Conservation (phyloP, 2,113 vertebrate genomes). For the Vidua chalybeata region DNA sequence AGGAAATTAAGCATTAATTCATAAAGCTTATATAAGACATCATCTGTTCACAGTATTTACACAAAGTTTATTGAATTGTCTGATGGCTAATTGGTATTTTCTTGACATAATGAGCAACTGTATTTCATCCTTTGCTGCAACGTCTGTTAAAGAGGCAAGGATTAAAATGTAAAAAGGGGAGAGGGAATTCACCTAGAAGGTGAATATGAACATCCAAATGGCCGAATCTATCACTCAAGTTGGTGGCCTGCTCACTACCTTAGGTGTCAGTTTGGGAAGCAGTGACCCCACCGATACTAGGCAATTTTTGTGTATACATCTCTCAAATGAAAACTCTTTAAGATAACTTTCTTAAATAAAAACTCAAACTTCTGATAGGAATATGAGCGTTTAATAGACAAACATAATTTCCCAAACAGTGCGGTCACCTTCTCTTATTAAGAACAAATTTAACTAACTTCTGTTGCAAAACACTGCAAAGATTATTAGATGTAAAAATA, state of each 20-base stretch:
- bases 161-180: neutral
- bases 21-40: constrained; percentile 68
- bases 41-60: constrained; percentile 65
- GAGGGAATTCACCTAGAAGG: neutral
- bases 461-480: neutral
- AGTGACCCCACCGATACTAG: neutral
- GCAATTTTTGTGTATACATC: neutral
- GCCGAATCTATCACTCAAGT: neutral
- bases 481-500: neutral
- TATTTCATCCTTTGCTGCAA: constrained; percentile 47
- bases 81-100: constrained; percentile 72
- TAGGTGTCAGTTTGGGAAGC: neutral
- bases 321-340: neutral
- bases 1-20: constrained; percentile 64
- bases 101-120: constrained; percentile 68
- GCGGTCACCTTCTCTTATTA: neutral
- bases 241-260: neutral
- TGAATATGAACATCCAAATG: neutral
- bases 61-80: constrained; percentile 71
- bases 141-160: neutral
- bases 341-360: neutral
- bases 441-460: neutral
- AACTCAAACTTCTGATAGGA: neutral
- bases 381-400: neutral
- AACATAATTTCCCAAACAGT: neutral